Evolutionary conservation across 2,888 invertebrate genomes (phyloP), one percentile per base, ranked within the genome.

Genomic region (Lycophotia porphyrea): DNA sequence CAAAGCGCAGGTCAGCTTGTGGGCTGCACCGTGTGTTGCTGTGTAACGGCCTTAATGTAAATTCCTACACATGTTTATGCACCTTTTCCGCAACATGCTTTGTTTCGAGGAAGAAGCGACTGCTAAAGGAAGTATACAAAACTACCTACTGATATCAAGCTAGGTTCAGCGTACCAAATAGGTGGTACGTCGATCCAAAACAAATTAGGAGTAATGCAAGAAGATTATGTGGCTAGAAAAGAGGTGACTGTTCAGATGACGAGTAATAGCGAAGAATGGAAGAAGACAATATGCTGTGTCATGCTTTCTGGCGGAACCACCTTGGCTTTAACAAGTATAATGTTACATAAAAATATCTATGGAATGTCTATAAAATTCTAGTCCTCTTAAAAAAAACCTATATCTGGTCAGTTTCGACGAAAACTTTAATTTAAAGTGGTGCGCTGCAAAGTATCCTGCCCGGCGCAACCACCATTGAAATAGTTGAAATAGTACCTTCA

Each of bases 41-140:
- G 39, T 39, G 63, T 63, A n/a, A 18, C n/a, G 4, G 21, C n/a
- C n/a, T 63, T 63, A n/a, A 55, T 68, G 55, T 55, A 55, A 68
- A 68, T 52, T 68, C 68, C 49, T 21, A 52, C n/a, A 36, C 52
- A 52, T 63, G 34, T 63, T 70, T 42, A 42, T 11, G 24, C 31
- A 69, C 18, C 39, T 24, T 60, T 69, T 61, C 24, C 31, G 24
- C 24, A 69, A 31, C 42, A 42, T 69, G 24, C 42, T 69, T 61
- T 61, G 69, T 60, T 60, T 15, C 24, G 24, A 42, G 39, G 61
- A 61, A 61, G 67, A 55, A 67, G n/a, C 36, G n/a, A 60, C 21
- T 24, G 69, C 58, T 27, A 2, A 27, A 39, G 58, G 39, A 39
- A 31, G 27, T 69, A 39, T 3, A 39, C 24, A 39, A 21, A 44